Evolutionary conservation across 2,888 invertebrate species (phyloP), one percentile per base, ranked within the genome.

Genomic region (Synergus itoensis): DNA sequence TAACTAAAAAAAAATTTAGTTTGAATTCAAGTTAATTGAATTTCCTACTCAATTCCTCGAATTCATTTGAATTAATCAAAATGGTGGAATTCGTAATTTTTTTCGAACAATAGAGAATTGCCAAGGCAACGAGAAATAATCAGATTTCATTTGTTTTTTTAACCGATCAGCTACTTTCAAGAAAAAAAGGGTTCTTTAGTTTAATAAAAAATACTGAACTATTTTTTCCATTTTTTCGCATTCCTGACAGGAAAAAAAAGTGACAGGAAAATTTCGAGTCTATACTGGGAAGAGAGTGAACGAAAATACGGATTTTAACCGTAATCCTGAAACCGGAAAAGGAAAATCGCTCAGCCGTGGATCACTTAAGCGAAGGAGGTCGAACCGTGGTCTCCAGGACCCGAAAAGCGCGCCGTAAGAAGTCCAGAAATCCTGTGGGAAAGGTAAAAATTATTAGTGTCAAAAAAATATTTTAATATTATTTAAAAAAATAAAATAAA

Each of bases 371-470:
- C 82, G 87, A 88, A 69, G 84, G 84, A 81, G 85, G 87, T 79
- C 86, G 83, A 82, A 82, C 87, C 84, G 86, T 84, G 85, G 87
- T 85, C 83, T 80, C 84, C 65, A 89, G 88, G 84, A 83, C 86
- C 84, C 89, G 90, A 76, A 91, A 89, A 76, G 85, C 88, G 18
- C 88, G 90, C 80, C 89, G 89, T 77, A 88, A 89, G 83, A 90
- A 90, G 83, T 79, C 85, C 16, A 87, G 86, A 78, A 88, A 86
- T 81, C 79, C 85, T 48, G 82, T 86, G 43, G 81, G 81, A 60
- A 90, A 89, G 85, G 89, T 89, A 76, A 45, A 45, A 18, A 62
- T 28, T 48, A 14, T 64, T 53, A 45, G 9, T 48, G 40, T 60
- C 45, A 48, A 43, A 45, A 57, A 41, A 18, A 60, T n/a, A n/a